phyloP scores from a whole-genome alignment of 2,888 invertebrate genomes.

The Drosophila affinis region DNA sequence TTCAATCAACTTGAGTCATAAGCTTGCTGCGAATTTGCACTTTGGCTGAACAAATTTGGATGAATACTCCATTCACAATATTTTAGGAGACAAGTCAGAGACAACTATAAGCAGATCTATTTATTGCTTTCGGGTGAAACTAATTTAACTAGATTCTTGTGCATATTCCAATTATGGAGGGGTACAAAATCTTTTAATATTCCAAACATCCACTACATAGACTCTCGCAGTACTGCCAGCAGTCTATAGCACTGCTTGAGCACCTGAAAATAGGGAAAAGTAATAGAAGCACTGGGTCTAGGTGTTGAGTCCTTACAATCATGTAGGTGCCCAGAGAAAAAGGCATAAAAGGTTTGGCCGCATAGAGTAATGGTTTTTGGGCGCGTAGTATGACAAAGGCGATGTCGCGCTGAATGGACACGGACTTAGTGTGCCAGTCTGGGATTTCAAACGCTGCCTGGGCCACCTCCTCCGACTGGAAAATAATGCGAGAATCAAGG shows the following conservation, averaged over 20 bases:
- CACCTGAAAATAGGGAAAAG: conserved; percentile 56
- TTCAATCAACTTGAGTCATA: not conserved
- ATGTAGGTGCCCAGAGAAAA: conserved; percentile 76
- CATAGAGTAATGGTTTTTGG: conserved; percentile 75
- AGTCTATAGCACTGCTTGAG: conserved; percentile 65
- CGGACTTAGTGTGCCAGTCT: conserved; percentile 68
- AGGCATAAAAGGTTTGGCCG: conserved; percentile 71
- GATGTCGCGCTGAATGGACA: conserved; percentile 65
- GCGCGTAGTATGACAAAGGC: conserved; percentile 74
- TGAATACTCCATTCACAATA: too few relatives aligned
- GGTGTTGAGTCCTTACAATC: conserved; percentile 57
- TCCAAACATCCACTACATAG: conserved; percentile 46
- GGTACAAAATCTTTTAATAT: too few relatives aligned
- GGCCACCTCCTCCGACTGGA: conserved; percentile 76
- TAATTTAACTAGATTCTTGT: conserved; percentile 12
- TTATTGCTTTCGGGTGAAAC: not conserved
- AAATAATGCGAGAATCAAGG: not conserved
- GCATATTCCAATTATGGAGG: too few relatives aligned
- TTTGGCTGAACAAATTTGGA: too few relatives aligned
- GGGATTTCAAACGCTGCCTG: conserved; percentile 73
- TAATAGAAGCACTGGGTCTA: not conserved
- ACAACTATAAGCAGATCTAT: not conserved
- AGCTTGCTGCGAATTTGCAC: not conserved
- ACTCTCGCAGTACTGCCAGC: conserved; percentile 66
- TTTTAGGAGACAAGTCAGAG: too few relatives aligned